A percentile compares a stretch with the other conserved stretches of the same genome.
phyloP scores from a whole-genome alignment of 1,140 invertebrate genomes.

The Drosophila pseudoobscura region DNA sequence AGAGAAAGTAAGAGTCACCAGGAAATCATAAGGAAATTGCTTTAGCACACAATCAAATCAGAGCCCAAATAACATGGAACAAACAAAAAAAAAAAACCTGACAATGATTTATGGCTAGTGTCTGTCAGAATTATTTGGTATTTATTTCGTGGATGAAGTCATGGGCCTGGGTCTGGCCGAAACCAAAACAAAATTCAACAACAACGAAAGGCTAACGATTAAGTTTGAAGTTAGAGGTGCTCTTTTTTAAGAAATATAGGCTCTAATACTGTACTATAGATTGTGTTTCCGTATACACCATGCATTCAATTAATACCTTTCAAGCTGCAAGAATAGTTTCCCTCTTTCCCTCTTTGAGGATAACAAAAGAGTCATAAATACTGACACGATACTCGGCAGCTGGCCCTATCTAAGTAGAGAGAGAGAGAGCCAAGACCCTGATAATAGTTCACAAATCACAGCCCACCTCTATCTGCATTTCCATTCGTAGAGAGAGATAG shows the following conservation, averaged over 20 bases:
- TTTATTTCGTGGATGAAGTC: conserved; percentile 57
- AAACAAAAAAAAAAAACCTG: conserved; percentile 29
- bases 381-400: conserved; percentile 25
- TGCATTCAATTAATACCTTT: too few relatives aligned
- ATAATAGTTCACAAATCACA: conserved; percentile 60
- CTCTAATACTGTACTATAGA: too few relatives aligned
- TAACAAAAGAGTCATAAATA: conserved; percentile 12
- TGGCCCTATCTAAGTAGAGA: conserved; percentile 1
- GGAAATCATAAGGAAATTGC: conserved; percentile 46
- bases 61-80: conserved; percentile 9
- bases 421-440: background rate
- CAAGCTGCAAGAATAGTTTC: too few relatives aligned
- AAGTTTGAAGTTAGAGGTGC: background rate
- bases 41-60: conserved; percentile 42
- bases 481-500: background rate
- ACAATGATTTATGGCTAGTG: conserved; percentile 66
- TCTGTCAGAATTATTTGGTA: conserved; percentile 50
- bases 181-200: background rate
- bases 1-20: conserved; percentile 36
- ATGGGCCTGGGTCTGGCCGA: conserved; percentile 26
- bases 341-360: too few relatives aligned
- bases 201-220: background rate
- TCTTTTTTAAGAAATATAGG: too few relatives aligned
- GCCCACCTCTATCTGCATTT: conserved; percentile 8
- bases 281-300: too few relatives aligned